Base-by-base conservation (phyloP, 2,888 invertebrate species). In the Drosophila seclusa region DNA sequence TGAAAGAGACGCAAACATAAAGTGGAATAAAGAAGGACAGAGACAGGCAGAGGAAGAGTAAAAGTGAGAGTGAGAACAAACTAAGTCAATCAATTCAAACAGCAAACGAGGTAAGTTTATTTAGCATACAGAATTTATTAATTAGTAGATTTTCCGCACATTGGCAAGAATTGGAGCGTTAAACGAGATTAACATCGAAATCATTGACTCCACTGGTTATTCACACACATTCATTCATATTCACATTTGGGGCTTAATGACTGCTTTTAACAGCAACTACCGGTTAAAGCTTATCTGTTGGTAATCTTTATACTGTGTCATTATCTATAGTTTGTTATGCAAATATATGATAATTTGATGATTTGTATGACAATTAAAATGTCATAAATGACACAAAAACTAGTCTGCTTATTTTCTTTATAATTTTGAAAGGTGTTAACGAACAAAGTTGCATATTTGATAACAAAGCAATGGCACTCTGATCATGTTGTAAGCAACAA, bases 81-180 rank as follows among this genome's bases (percentile, higher is more conserved):
- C 42, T 45, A 70, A 62, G 78, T 82, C 75, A 82, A 87, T 82
- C 83, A 87, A 84, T 84, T 84, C 65, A 73, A 69, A 69, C 55
- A 54, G 57, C 62, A 68, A 79, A 62, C 76, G 73, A 79, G 84
- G 87, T 89, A 87, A 84, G 79, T 89, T 85, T 61, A 67, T 71
- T 70, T 57, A 59, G 64, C 54, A 69, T 50, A 67, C 52, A 24
- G 45, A 66, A 76, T 73, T 78, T 71, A 74, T 78, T 87, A 84
- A 84, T 84, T 89, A 89, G 70, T 81, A 48, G 48, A 40, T 29
- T 71, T 55, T 55, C 34, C 53, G 40, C 50, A 42, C 73, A 74
- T 80, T 65, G 42, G 48, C 59, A 64, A 53, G 49, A 80, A 79
- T 24, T 74, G 69, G 72, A 74, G 86, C 88, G 60, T 73, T 54